Conservation (phyloP, 2,797 vertebrate genomes). For the Sciurus carolinensis region DNA sequence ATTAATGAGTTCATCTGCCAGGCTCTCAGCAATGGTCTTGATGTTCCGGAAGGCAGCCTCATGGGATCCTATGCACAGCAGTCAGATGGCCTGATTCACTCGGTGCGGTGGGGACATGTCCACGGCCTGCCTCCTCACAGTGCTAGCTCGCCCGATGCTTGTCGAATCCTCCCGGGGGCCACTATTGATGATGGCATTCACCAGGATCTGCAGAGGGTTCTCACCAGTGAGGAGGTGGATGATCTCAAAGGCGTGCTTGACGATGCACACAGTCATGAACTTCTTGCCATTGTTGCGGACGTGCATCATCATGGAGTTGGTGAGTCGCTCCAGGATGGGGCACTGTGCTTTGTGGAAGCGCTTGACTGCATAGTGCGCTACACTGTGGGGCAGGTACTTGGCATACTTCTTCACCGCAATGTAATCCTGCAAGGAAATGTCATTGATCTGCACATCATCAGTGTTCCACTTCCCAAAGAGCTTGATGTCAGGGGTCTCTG, state of each 20-base stretch:
- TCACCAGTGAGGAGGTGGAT: slow-evolving; percentile 97
- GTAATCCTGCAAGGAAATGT: slow-evolving; percentile 98
- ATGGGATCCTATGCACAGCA: slow-evolving; percentile 96
- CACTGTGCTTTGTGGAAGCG: slow-evolving; percentile 98
- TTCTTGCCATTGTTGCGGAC: slow-evolving; percentile 99
- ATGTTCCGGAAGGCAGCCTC: slow-evolving; percentile 98
- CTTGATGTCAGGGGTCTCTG: slow-evolving; percentile 97
- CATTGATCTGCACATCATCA: slow-evolving; percentile 97
- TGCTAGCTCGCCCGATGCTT: slow-evolving; percentile 96
- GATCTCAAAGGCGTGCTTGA: slow-evolving; percentile 98
- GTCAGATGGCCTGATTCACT: slow-evolving; percentile 99
- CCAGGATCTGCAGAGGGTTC: slow-evolving; percentile 97
- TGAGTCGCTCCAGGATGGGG: slow-evolving; percentile 97
- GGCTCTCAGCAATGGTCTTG: slow-evolving; percentile 97
- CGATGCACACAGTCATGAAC: slow-evolving; percentile 96
- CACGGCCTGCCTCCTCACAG: slow-evolving; percentile 96
- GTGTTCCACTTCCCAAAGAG: slow-evolving; percentile 98
- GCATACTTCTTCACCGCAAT: slow-evolving; percentile 98
- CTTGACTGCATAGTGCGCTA: slow-evolving; percentile 97
- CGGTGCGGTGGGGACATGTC: slow-evolving; percentile 96
- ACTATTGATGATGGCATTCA: slow-evolving; percentile 98
- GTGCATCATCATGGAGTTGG: slow-evolving; percentile 99
- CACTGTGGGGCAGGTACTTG: slow-evolving; percentile 97
- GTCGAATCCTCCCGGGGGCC: slow-evolving; percentile 97
- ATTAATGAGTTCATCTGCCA: slow-evolving; percentile 98